Conservation (phyloP, 1,140 invertebrate species). For the Acromyrmex heyeri region DNA sequence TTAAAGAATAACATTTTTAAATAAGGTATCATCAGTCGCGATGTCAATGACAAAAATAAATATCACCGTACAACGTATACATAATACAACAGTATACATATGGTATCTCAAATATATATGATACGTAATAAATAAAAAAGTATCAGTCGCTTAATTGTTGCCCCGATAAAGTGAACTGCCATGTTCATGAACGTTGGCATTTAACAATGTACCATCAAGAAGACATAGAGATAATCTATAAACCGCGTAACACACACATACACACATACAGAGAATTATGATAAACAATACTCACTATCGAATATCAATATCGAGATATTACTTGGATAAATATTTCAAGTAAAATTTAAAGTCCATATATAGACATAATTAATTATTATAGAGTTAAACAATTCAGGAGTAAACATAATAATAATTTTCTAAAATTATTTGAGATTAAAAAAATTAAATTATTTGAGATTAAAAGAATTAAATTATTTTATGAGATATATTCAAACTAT, state of each 20-base stretch:
- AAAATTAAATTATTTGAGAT: neutral
- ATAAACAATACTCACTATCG: neutral
- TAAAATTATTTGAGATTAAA: neutral
- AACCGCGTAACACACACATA: no score
- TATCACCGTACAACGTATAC: neutral
- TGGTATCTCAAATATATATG: neutral
- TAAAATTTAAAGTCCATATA: neutral
- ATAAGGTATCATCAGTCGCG: neutral
- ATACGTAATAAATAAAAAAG: slow-evolving; percentile 2
- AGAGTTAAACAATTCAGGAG: neutral
- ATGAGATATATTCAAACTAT: neutral
- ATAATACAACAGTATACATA: neutral
- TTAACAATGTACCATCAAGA: no score
- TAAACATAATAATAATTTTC: neutral
- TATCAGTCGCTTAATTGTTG: no score
- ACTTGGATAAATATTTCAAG: neutral
- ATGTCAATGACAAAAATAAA: neutral
- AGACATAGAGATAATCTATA: no score
- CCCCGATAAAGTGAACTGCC: no score
- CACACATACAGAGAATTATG: neutral
- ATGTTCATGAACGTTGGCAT: no score
- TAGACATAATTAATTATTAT: neutral
- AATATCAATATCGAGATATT: neutral
- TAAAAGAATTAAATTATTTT: neutral
- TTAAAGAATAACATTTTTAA: neutral